These are phyloP conservation scores for Ephialtes manifestator DNA, from an alignment of 2,888 invertebrate species.

Conservation along the genomic window DNA sequence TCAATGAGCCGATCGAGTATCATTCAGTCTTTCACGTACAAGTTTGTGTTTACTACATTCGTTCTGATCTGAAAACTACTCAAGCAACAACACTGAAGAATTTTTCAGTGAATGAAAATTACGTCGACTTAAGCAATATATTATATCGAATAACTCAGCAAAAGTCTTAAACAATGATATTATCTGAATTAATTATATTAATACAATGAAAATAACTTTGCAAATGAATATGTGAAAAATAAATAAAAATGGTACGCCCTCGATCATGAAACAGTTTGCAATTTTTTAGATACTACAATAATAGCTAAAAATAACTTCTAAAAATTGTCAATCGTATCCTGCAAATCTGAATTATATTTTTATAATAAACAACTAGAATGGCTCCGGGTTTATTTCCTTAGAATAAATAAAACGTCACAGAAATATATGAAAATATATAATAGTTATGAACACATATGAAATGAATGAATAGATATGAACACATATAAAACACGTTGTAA, in stretches of 20 bases:
- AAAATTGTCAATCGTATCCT: neutral
- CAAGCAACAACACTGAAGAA: neutral
- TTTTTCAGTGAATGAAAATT: neutral
- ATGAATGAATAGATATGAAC: neutral
- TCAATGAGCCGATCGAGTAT: slow-evolving; percentile 53
- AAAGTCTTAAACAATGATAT: too few species aligned
- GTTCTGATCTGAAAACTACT: neutral
- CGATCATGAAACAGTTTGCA: too few species aligned
- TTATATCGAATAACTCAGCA: neutral
- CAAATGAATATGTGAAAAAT: neutral
- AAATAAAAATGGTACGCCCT: too few species aligned
- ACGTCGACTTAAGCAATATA: neutral
- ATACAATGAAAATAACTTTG: too few species aligned
- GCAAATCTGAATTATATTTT: neutral
- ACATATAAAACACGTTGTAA: slow-evolving; percentile 7
- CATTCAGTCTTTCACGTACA: neutral
- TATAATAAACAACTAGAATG: neutral
- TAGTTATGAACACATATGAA: neutral
- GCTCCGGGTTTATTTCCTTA: neutral
- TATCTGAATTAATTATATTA: too few species aligned
- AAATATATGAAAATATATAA: neutral
- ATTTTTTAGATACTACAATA: too few species aligned
- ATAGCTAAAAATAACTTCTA: neutral
- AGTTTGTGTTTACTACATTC: slow-evolving; percentile 23
- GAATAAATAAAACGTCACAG: neutral